These are phyloP conservation scores for Pithys albifrons DNA, from an alignment of 2,113 vertebrate species.

Conservation along the genomic window DNA sequence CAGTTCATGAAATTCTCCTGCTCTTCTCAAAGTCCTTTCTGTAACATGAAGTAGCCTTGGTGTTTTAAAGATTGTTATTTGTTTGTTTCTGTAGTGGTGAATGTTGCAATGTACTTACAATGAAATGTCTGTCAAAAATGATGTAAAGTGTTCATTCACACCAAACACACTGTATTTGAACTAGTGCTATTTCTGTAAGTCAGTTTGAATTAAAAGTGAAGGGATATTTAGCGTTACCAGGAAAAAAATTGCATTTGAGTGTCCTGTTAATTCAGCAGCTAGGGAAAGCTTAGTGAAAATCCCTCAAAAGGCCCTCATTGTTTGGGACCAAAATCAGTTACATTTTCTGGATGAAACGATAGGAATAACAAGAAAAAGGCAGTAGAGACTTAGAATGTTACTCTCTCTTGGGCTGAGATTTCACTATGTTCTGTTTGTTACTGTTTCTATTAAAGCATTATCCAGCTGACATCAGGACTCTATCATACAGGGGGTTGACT, in stretches of 20 bases:
- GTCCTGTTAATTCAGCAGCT: constrained; percentile 11
- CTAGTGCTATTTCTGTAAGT: constrained; percentile 21
- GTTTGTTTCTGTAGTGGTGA: constrained; percentile 4
- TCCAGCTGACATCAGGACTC: neutral
- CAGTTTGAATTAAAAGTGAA: constrained; percentile 56
- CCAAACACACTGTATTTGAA: constrained; percentile 17
- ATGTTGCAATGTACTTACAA: constrained; percentile 48
- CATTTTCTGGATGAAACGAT: neutral
- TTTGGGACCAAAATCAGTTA: neutral
- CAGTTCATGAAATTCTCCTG: neutral
- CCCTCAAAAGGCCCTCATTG: neutral
- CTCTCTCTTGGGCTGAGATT: neutral
- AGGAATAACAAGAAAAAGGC: neutral
- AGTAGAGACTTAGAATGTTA: neutral
- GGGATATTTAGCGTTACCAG: constrained; percentile 21
- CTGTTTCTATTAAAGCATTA: neutral
- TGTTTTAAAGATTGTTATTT: neutral
- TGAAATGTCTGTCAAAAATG: constrained; percentile 49
- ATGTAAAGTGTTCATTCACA: constrained; percentile 11
- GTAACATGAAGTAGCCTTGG: neutral
- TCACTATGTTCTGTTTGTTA: neutral
- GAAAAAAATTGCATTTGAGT: neutral
- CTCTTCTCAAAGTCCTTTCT: neutral
- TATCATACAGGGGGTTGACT: neutral
- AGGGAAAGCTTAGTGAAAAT: neutral